Evolutionary conservation across 2,888 invertebrate genomes (phyloP).

Genomic region (Macrosiphum euphorbiae): DNA sequence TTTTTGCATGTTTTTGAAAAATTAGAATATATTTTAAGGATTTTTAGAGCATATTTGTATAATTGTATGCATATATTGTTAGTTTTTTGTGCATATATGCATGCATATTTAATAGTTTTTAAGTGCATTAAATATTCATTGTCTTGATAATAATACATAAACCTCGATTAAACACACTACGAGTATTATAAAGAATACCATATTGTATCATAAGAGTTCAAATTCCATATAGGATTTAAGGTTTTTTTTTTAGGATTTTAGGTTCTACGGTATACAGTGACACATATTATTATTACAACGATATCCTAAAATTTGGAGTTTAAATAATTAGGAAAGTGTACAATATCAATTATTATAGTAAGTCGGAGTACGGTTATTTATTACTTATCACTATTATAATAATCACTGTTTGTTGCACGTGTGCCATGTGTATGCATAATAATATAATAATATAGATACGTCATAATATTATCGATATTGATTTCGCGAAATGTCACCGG

Average conservation of each 20-base stretch:
- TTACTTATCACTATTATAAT: neutral
- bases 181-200: too few relatives aligned
- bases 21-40: too few relatives aligned
- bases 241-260: too few relatives aligned
- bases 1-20: too few relatives aligned
- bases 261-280: neutral
- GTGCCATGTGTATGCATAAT: neutral
- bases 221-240: neutral
- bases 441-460: neutral
- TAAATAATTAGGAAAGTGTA: neutral
- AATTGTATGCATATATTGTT: too few relatives aligned
- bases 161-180: neutral
- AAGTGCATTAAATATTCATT: too few relatives aligned
- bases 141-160: neutral
- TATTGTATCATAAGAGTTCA: neutral
- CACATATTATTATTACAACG: neutral
- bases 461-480: conserved; percentile 4
- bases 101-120: too few relatives aligned
- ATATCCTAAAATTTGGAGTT: neutral
- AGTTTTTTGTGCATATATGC: too few relatives aligned
- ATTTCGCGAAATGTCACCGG: conserved; percentile 32
- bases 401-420: neutral
- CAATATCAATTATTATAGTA: too few relatives aligned
- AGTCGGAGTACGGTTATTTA: neutral
- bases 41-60: too few relatives aligned